Conservation (phyloP, 1,140 invertebrate genomes). For the Apocrypta bakeri region DNA sequence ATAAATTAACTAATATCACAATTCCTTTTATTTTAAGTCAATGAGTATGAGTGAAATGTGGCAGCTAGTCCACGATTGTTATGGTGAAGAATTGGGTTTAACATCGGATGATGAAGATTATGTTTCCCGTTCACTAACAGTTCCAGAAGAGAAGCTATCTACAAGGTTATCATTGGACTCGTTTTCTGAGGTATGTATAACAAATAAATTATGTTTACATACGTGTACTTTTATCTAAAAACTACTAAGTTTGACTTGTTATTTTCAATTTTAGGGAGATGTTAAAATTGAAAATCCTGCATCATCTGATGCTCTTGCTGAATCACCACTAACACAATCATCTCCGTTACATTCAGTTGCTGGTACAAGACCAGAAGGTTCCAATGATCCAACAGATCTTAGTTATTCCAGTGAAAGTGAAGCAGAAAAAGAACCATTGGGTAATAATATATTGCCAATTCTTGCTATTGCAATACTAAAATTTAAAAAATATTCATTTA, state of each 20-base stretch:
- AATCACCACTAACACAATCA: constrained; percentile 53
- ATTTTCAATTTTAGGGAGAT: constrained; percentile 50
- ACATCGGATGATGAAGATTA: constrained; percentile 96
- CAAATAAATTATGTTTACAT: too few relatives aligned
- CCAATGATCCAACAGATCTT: constrained; percentile 81
- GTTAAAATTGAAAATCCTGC: constrained; percentile 56
- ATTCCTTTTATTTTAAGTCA: constrained; percentile 73
- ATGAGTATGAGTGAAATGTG: constrained; percentile 92
- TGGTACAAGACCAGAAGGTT: constrained; percentile 56
- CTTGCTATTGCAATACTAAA: neutral
- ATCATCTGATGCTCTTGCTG: constrained; percentile 51
- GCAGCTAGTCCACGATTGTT: constrained; percentile 90
- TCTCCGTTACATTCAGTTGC: constrained; percentile 42
- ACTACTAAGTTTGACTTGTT: neutral
- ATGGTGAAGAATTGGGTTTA: constrained; percentile 93
- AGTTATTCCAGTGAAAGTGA: constrained; percentile 90
- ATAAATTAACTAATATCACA: constrained; percentile 7
- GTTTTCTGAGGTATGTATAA: constrained; percentile 73
- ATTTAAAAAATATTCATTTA: constrained; percentile 6
- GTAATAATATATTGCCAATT: constrained; percentile 51
- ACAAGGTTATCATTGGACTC: constrained; percentile 76
- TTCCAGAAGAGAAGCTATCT: constrained; percentile 75
- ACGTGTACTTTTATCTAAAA: too few relatives aligned
- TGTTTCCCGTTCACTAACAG: constrained; percentile 72
- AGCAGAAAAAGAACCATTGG: constrained; percentile 76